Percentiles rank a stretch among this genome's conserved stretches.
These are phyloP conservation scores for Cantharis lateralis DNA, from an alignment of 2,888 invertebrate species.

Conservation along the genomic window DNA sequence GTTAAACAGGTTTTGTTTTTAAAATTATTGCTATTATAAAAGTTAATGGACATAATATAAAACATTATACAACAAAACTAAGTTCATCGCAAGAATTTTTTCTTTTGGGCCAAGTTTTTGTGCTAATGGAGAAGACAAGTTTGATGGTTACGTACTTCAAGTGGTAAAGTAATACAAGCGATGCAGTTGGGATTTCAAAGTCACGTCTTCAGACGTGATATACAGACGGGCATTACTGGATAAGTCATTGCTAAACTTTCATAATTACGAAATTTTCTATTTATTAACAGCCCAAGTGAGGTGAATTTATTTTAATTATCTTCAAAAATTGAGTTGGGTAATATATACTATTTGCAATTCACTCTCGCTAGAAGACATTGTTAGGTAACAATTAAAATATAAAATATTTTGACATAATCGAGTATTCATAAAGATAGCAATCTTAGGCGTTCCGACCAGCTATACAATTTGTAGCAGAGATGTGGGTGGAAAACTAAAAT, in stretches of 20 bases:
- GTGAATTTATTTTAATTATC: not conserved
- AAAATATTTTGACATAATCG: constrained; percentile 41
- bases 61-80: not conserved
- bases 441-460: constrained; percentile 33
- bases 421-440: constrained; percentile 41
- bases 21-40: not conserved
- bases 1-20: not conserved
- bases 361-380: not conserved
- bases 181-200: constrained; percentile 51
- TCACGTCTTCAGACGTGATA: constrained; percentile 48
- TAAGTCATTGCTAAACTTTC: constrained; percentile 45
- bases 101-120: constrained; percentile 9
- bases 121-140: constrained; percentile 23
- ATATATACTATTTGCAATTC: not conserved
- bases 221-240: constrained; percentile 44
- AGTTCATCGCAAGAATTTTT: not conserved
- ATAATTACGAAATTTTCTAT: constrained; percentile 45
- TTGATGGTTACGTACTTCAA: constrained; percentile 28
- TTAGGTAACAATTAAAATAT: constrained; percentile 6
- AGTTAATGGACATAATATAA: not conserved
- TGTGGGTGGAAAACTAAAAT: constrained; percentile 32
- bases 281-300: not conserved
- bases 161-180: constrained; percentile 54
- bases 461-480: constrained; percentile 24
- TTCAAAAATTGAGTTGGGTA: not conserved